Base-by-base conservation (phyloP, 2,888 invertebrate genomes). In the Dicyrtomina minuta region DNA sequence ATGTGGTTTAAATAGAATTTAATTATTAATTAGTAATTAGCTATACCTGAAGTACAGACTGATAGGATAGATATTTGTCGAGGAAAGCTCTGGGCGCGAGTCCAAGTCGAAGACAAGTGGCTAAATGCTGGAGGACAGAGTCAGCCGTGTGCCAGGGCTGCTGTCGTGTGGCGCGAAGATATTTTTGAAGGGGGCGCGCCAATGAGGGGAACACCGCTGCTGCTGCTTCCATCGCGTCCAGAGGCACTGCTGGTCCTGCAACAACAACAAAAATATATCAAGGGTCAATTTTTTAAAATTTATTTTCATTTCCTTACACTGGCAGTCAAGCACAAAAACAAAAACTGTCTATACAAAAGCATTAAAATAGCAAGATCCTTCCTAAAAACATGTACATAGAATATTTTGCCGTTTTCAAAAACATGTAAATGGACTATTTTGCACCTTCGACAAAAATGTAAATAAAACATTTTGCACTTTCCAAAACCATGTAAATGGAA, bases 201-300 rank as follows among this genome's bases (percentile, higher is more conserved):
- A 99, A 90, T 8, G 96, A 95, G 1, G 97, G 97, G 81, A 99
- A 98, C 68, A 99, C 94, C 0, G 97, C 95, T 82, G 96, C 94
- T 0, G 98, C 98, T 3, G 98, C 97, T 84, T 97, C 97, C 79
- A 93, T 89, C 0, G 97, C 91, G 80, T 96, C 95, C 85, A 99
- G 89, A 0, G 92, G 90, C 71, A 91, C 88, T 0, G 92, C 90
- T 0, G 92, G 89, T 39, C 90, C 88, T 82, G 72, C 1, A 75
- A 73, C 33, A 44, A 1, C 6, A 27, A 43, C 15, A 24, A 24
- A n/a, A 66, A 59, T 13, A 20, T 22, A 61, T 41, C n/a, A n/a
- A n/a, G n/a, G n/a, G n/a, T n/a, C 5, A 5, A 55, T 55, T 12
- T 13, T 12, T 64, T 33, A 27, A 17, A 39, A 55, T 24, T 55